Conservation (phyloP, 2,113 vertebrate genomes). For the Oryzias celebensis region DNA sequence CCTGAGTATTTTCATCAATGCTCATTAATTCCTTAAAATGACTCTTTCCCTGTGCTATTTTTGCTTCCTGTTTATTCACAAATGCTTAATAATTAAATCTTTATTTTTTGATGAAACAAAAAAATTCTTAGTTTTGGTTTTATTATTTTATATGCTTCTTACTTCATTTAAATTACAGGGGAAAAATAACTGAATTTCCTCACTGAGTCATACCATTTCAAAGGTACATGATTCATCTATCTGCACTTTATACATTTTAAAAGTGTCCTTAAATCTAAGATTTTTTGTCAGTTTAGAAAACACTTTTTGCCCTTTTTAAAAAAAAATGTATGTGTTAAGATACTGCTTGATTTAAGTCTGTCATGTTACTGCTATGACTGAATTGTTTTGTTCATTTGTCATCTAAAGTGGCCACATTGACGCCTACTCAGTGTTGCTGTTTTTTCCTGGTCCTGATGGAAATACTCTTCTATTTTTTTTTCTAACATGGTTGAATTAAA, state of each 20-base stretch:
- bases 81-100: too few relatives aligned
- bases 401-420: constrained; percentile 8
- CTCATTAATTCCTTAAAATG: too few relatives aligned
- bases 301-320: too few relatives aligned
- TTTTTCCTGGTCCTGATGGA: constrained; percentile 7
- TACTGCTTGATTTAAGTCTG: neutral
- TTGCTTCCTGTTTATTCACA: too few relatives aligned
- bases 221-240: constrained; percentile 19
- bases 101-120: too few relatives aligned
- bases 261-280: too few relatives aligned
- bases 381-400: constrained; percentile 4
- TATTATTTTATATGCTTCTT: constrained; percentile 9
- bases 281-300: too few relatives aligned
- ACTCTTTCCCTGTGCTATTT: too few relatives aligned
- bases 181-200: constrained; percentile 32
- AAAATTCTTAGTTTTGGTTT: too few relatives aligned
- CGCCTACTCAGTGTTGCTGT: neutral
- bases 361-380: constrained; percentile 1
- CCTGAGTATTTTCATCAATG: too few relatives aligned
- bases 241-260: too few relatives aligned
- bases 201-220: constrained; percentile 30
- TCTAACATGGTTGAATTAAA: neutral
- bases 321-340: neutral
- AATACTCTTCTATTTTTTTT: neutral
- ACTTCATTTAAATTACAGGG: constrained; percentile 24